Percentiles rank a stretch among this genome's conserved stretches.
phyloP scores from a whole-genome alignment of 2,888 invertebrate species.

The Amphipyra berbera region DNA sequence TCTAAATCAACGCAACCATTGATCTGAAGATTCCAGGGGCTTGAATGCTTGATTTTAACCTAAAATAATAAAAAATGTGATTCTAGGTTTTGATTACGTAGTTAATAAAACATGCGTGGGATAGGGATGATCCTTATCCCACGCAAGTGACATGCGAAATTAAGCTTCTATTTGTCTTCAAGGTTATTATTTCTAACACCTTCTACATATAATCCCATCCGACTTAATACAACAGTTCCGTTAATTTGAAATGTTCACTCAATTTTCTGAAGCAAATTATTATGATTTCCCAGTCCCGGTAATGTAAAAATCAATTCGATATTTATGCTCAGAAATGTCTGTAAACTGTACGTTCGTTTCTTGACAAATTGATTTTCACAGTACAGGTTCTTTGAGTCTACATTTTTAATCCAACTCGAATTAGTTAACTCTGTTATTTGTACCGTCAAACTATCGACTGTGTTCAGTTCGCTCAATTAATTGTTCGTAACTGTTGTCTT shows the following conservation, averaged over 20 bases:
- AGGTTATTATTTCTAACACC: background rate
- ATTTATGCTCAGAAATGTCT: slow-evolving; percentile 4
- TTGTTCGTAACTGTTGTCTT: slow-evolving; percentile 49
- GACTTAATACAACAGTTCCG: too few relatives aligned
- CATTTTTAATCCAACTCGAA: slow-evolving; percentile 41
- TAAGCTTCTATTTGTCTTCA: background rate
- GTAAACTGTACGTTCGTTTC: slow-evolving; percentile 8
- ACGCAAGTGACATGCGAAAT: background rate
- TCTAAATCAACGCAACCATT: background rate
- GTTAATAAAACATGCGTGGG: background rate
- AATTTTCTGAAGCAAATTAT: too few relatives aligned
- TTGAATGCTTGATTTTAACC: slow-evolving; percentile 1
- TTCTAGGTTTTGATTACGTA: background rate
- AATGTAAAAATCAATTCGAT: slow-evolving; percentile 16
- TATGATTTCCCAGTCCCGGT: too few relatives aligned
- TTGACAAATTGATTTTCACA: slow-evolving; percentile 39
- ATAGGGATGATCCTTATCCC: background rate
- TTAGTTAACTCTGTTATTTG: slow-evolving; percentile 31
- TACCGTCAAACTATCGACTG: slow-evolving; percentile 34
- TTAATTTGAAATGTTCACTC: too few relatives aligned
- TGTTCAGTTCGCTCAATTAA: slow-evolving; percentile 46
- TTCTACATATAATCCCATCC: too few relatives aligned
- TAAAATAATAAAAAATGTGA: background rate
- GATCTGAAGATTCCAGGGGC: background rate
- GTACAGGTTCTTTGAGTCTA: slow-evolving; percentile 23